Conservation (phyloP, 2,797 vertebrate species). For the Halcyon leucocephala region DNA sequence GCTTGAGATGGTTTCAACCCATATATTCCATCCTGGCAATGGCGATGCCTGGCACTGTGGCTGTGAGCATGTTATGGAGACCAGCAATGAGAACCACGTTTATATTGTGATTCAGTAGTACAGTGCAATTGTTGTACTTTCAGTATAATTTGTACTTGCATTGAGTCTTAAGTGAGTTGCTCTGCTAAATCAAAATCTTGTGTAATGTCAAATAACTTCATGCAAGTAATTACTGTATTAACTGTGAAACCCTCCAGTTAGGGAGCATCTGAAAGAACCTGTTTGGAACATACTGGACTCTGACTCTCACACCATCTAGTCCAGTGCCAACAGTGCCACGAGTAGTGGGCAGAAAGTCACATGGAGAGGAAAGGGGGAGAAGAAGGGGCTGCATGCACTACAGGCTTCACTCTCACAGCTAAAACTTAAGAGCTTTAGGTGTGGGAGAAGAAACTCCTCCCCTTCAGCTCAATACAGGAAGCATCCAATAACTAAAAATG, state of each 20-base stretch:
- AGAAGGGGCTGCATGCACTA: not conserved
- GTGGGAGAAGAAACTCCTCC: not conserved
- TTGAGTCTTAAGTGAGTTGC: not conserved
- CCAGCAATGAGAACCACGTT: fast-evolving
- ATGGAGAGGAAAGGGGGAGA: not conserved
- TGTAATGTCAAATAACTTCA: not conserved
- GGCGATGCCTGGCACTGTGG: not conserved
- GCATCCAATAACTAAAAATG: not conserved
- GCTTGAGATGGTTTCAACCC: not conserved
- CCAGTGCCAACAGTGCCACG: fast-evolving
- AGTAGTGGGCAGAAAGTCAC: not conserved
- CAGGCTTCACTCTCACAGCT: not conserved
- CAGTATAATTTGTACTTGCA: not conserved
- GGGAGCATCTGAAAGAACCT: not conserved
- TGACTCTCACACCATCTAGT: not conserved
- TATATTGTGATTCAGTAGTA: not conserved
- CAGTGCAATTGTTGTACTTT: not conserved
- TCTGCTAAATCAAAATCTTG: not conserved
- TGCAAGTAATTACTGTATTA: not conserved
- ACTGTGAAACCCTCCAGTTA: not conserved
- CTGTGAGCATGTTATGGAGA: fast-evolving
- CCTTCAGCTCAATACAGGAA: not conserved
- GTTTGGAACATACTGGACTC: not conserved
- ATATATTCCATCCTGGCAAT: not conserved
- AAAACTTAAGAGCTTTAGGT: not conserved